These are phyloP conservation scores for Folsomia manolachei DNA, from an alignment of 2,888 invertebrate genomes.

Conservation along the genomic window DNA sequence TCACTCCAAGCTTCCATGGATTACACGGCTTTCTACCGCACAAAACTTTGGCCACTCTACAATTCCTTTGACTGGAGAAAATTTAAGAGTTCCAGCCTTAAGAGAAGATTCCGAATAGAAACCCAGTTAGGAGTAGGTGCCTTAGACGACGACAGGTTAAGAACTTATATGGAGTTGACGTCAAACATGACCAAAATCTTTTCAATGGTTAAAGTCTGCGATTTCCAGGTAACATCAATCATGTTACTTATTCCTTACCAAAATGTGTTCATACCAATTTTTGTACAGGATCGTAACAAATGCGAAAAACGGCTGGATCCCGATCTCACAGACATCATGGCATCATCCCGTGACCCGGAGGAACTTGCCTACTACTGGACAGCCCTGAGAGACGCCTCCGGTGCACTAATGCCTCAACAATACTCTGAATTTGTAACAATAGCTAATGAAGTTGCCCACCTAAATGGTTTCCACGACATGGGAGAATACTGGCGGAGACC, in stretches of 20 bases:
- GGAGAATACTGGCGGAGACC: constrained; percentile 86
- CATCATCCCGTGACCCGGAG: constrained; percentile 70
- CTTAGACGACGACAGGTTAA: constrained; percentile 69
- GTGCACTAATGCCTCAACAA: constrained; percentile 69
- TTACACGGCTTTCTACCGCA: not conserved
- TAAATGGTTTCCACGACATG: constrained; percentile 78
- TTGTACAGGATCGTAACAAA: constrained; percentile 51
- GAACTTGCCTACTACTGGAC: constrained; percentile 71
- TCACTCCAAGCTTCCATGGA: not conserved
- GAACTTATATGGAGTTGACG: constrained; percentile 57
- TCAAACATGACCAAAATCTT: constrained; percentile 76
- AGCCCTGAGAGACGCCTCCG: constrained; percentile 75
- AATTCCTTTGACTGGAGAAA: constrained; percentile 58
- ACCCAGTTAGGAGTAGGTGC: constrained; percentile 71
- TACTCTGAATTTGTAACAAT: constrained; percentile 73
- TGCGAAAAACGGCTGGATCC: constrained; percentile 57
- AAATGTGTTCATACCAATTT: not conserved
- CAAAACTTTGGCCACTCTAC: constrained; percentile 1
- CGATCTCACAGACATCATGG: constrained; percentile 66
- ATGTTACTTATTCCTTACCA: no score
- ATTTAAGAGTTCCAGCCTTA: constrained; percentile 65
- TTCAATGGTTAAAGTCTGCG: constrained; percentile 69
- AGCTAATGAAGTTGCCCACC: constrained; percentile 72
- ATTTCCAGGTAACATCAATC: constrained; percentile 51
- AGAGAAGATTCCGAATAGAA: constrained; percentile 69